These are phyloP conservation scores for Orcinus orca DNA, from an alignment of 2,113 vertebrate genomes.

Conservation along the genomic window DNA sequence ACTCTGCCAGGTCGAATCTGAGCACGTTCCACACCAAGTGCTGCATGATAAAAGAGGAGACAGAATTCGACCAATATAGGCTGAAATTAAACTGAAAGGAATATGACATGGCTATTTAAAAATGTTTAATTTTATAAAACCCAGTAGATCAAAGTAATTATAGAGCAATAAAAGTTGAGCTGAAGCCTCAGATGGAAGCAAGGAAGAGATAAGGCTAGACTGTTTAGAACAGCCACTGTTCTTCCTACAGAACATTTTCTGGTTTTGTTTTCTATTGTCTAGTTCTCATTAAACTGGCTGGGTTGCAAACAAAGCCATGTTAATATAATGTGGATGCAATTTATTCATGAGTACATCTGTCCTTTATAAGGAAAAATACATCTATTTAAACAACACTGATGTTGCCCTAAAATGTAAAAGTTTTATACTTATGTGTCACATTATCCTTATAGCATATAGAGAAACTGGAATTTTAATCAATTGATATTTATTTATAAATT, in stretches of 20 bases:
- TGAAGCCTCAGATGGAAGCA: slow-evolving; percentile 22
- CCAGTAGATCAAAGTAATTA: slow-evolving; percentile 69
- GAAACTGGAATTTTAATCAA: slow-evolving; percentile 29
- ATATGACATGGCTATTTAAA: slow-evolving; percentile 43
- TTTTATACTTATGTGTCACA: neutral
- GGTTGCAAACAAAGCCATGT: slow-evolving; percentile 58
- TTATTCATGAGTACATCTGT: slow-evolving; percentile 59
- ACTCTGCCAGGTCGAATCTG: neutral
- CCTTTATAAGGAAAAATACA: slow-evolving; percentile 22
- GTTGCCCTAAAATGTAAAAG: neutral
- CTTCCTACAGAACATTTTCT: slow-evolving; percentile 43
- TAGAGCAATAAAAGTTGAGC: slow-evolving; percentile 48
- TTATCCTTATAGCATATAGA: slow-evolving; percentile 8
- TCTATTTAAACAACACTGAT: slow-evolving; percentile 44
- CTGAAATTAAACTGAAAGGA: slow-evolving; percentile 52
- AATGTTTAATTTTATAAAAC: slow-evolving; percentile 59
- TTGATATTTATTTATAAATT: slow-evolving; percentile 31
- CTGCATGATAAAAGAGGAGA: slow-evolving; percentile 24
- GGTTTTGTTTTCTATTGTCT: slow-evolving; percentile 58
- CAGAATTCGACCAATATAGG: neutral
- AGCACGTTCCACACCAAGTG: neutral
- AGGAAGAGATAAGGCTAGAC: slow-evolving; percentile 46
- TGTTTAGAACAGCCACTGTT: neutral
- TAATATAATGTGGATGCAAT: slow-evolving; percentile 41
- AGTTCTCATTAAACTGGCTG: slow-evolving; percentile 54